A percentile compares a stretch with the other conserved stretches of the same genome.
These are phyloP conservation scores for Hystrix brachyura DNA, from an alignment of 2,113 vertebrate species.

Conservation along the genomic window DNA sequence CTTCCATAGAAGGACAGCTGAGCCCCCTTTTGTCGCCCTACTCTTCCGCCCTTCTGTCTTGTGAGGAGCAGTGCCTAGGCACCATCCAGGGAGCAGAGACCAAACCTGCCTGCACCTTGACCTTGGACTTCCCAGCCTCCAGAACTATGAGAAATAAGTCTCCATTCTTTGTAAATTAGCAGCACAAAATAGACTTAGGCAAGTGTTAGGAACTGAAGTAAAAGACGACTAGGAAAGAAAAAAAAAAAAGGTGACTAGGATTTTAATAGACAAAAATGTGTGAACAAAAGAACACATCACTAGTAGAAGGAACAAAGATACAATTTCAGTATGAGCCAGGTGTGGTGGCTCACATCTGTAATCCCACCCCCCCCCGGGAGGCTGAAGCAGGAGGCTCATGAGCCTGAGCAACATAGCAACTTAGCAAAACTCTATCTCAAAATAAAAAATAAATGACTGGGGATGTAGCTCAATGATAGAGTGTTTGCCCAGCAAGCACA, in stretches of 20 bases:
- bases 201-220: background rate
- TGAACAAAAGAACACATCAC: background rate
- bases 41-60: background rate
- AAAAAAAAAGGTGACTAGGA: background rate
- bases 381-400: background rate
- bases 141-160: background rate
- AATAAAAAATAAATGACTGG: background rate
- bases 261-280: background rate
- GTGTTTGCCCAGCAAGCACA: background rate
- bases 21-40: background rate
- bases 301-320: background rate
- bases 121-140: background rate
- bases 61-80: background rate
- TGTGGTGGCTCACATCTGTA: background rate
- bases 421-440: background rate
- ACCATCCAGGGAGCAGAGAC: background rate
- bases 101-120: background rate
- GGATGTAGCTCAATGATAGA: background rate
- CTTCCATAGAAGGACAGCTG: background rate
- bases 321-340: background rate
- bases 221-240: background rate
- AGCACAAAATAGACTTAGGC: background rate
- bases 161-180: background rate
- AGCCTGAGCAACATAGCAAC: background rate
- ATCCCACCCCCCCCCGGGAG: background rate